A percentile compares a stretch with the other conserved stretches of the same genome.
Evolutionary conservation across 2,113 vertebrate genomes (phyloP).

Genomic region (Saiga tatarica): DNA sequence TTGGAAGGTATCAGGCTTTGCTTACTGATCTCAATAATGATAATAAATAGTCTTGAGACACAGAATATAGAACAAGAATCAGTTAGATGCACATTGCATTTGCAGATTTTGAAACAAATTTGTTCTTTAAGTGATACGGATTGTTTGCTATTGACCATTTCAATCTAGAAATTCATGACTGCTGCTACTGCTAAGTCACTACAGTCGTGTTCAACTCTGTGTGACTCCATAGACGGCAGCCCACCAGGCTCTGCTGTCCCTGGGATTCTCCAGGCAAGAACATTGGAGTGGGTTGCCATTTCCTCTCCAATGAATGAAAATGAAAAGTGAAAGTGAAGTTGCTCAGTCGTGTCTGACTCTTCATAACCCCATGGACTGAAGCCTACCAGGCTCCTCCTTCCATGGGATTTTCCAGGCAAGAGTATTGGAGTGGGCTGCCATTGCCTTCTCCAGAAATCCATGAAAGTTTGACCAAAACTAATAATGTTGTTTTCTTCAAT

Average conservation of each 20-base stretch:
- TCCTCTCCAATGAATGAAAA: too few species aligned
- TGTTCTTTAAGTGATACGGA: neutral
- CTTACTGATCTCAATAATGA: neutral
- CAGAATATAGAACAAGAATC: neutral
- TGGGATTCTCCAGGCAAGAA: too few species aligned
- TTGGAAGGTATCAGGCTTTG: neutral
- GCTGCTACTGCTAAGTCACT: too few species aligned
- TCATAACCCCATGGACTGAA: too few species aligned
- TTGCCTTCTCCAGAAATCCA: neutral
- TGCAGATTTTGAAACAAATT: conserved; percentile 3
- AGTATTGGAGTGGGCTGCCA: too few species aligned
- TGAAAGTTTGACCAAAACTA: neutral
- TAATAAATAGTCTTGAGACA: neutral
- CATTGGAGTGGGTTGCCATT: too few species aligned
- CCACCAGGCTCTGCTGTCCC: too few species aligned
- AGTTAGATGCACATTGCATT: neutral
- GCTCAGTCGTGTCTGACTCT: too few species aligned
- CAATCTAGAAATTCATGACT: neutral
- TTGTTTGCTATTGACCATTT: neutral
- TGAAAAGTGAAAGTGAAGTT: too few species aligned
- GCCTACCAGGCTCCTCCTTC: too few species aligned
- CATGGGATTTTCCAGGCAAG: too few species aligned
- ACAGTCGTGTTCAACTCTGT: rapidly evolving
- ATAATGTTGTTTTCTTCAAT: neutral
- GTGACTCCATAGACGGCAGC: rapidly evolving